Evolutionary conservation across 2,888 invertebrate genomes (phyloP).

Genomic region (Brachyptera putata): DNA sequence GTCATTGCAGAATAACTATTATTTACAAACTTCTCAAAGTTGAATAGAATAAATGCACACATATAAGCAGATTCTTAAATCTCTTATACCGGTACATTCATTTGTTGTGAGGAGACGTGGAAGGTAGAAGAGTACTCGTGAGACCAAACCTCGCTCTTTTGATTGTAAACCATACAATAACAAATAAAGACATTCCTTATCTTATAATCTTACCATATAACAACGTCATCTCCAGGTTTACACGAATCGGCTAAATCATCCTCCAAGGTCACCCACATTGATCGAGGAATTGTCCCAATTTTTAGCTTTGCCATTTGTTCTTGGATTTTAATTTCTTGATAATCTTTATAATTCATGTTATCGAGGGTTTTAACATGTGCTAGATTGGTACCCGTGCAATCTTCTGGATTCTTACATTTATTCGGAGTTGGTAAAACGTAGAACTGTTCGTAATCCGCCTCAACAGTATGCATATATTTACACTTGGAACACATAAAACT

Average conservation of each 20-base stretch:
- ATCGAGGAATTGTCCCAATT: conserved; percentile 68
- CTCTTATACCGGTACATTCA: no score
- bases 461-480: conserved; percentile 58
- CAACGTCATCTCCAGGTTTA: conserved; percentile 85
- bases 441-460: conserved; percentile 63
- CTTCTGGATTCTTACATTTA: conserved; percentile 53
- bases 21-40: no score
- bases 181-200: no score
- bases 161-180: no score
- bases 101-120: no score
- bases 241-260: conserved; percentile 83
- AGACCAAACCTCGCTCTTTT: no score
- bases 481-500: conserved; percentile 75
- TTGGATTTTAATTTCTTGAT: conserved; percentile 81
- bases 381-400: conserved; percentile 55
- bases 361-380: conserved; percentile 51
- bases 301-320: conserved; percentile 71
- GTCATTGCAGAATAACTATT: no score
- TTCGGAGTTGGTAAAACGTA: conserved; percentile 54
- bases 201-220: conserved; percentile 73
- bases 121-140: no score
- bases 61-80: no score
- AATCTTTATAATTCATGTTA: conserved; percentile 67
- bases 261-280: conserved; percentile 72
- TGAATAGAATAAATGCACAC: no score